Evolutionary conservation across 1,140 invertebrate genomes (phyloP), one percentile per base, ranked within the genome.

Genomic region (Himalopsyche phryganea): DNA sequence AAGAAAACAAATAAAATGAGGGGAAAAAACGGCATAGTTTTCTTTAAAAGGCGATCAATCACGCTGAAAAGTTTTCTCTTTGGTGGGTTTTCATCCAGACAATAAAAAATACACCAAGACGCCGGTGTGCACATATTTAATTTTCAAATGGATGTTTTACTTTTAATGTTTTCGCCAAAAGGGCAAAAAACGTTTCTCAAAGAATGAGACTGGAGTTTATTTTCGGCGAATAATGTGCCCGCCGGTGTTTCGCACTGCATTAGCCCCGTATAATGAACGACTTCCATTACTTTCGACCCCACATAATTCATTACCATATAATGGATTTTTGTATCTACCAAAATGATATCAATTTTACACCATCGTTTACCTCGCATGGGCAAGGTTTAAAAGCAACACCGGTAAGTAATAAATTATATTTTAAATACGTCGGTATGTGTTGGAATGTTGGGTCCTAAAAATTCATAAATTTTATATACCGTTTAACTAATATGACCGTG

Each of bases 61-160:
- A 40, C 19, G 47, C 28, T 28, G 47, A 14, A 50, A 50, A 35
- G 35, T 17, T 33, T 50, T 28, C 15, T 35, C 15, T 4, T 40
- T n/a, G 23, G 23, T 28, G 4, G 23, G 23, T 28, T 28, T 28
- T 28, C 23, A 28, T 28, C 23, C 23, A 28, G 23, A 28, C 23
- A 28, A 28, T 28, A 28, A 28, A 28, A 28, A 28, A 28, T 28
- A 28, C 9, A 28, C 23, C 4, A 28, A 5, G 23, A 28, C 23
- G 23, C 23, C 23, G 23, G 23, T 28, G 23, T 28, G 23, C 23
- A 28, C 38, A 18, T 53, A 45, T 53, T 45, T 45, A 32, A 53
- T 53, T 53, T 53, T 46, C 28, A 35, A 46, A 35, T 50, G 48
- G 48, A 50, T 32, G 41, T 45, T 48, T 45, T 44, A 53, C 41